Evolutionary conservation across 2,888 invertebrate genomes (phyloP).

Genomic region (Aphodius granarius): DNA sequence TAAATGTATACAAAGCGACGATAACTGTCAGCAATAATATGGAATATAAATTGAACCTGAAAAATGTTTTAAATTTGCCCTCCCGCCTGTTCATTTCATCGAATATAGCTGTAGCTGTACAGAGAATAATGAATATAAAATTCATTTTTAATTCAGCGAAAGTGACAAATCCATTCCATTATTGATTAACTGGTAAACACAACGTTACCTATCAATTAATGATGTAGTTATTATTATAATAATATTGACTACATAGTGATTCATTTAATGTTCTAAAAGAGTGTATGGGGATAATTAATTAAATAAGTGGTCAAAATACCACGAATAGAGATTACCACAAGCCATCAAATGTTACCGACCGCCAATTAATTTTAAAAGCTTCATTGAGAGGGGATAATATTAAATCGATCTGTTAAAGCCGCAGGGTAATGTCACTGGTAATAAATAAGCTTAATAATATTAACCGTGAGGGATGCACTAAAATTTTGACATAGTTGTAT

Average conservation of each 20-base stretch:
- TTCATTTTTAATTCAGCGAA: background rate
- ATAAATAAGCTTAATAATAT: background rate
- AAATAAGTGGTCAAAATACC: background rate
- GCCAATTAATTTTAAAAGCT: background rate
- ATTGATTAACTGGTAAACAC: too few species aligned
- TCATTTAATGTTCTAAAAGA: too few species aligned
- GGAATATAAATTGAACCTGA: background rate
- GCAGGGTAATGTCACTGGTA: background rate
- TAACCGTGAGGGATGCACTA: background rate
- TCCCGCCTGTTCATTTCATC: background rate
- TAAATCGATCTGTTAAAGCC: background rate
- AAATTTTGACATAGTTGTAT: background rate
- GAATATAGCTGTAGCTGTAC: too few species aligned
- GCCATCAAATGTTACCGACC: background rate
- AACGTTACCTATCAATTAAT: too few species aligned
- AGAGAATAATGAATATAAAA: background rate
- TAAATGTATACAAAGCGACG: background rate
- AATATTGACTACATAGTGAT: too few species aligned
- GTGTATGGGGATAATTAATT: too few species aligned
- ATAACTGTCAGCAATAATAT: background rate
- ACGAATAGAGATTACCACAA: background rate
- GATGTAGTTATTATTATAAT: too few species aligned
- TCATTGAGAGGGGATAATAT: background rate
- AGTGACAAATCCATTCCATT: background rate
- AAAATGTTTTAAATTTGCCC: background rate